Evolutionary conservation across 2,113 vertebrate genomes (phyloP).

Genomic region (Neogobius melanostomus): DNA sequence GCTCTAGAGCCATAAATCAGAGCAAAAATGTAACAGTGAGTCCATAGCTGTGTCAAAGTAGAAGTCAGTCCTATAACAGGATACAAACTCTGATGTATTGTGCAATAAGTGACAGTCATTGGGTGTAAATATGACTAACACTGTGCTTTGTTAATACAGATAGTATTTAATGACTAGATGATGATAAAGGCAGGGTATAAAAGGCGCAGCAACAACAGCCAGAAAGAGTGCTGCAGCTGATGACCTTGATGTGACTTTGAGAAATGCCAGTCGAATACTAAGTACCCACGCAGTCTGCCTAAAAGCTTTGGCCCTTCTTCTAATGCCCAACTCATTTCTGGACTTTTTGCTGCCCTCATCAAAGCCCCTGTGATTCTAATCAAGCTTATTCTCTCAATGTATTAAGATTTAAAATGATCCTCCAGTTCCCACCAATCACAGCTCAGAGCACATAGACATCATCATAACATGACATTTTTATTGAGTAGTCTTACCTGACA

Average conservation of each 20-base stretch:
- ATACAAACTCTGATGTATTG: neutral
- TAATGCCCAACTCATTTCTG: conserved; percentile 53
- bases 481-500: conserved; percentile 81
- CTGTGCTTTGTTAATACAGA: conserved; percentile 34
- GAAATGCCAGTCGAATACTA: conserved; percentile 71
- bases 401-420: conserved; percentile 27
- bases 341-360: conserved; percentile 39
- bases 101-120: neutral
- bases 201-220: conserved; percentile 33
- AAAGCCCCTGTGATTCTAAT: conserved; percentile 22
- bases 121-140: conserved; percentile 4
- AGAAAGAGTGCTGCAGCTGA: conserved; percentile 48
- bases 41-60: too few relatives aligned
- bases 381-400: conserved; percentile 7
- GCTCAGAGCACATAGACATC: neutral
- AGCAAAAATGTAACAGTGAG: too few relatives aligned
- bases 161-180: conserved; percentile 33
- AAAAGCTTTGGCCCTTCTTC: conserved; percentile 54
- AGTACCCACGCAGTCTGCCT: conserved; percentile 51
- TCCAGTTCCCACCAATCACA: neutral
- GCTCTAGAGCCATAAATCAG: too few relatives aligned
- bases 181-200: conserved; percentile 42
- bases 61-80: too few relatives aligned
- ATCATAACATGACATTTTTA: neutral
- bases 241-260: conserved; percentile 73